Evolutionary conservation across 2,888 invertebrate species (phyloP).

Genomic region (Morpho deidamia): DNA sequence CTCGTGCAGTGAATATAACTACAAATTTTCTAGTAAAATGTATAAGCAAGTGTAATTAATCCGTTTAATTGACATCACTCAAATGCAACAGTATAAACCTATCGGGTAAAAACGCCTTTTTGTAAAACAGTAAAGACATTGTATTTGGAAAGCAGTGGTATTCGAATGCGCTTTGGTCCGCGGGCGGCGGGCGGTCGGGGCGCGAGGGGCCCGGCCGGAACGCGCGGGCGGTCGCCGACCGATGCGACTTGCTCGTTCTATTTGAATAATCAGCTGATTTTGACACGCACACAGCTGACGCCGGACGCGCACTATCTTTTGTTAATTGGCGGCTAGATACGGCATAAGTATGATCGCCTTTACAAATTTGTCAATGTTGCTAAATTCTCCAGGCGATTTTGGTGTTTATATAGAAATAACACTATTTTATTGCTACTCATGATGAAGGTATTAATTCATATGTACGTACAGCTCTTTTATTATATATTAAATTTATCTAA

Average conservation of each 20-base stretch:
- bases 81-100: not conserved
- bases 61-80: no score
- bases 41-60: no score
- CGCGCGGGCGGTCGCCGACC: conserved; percentile 59
- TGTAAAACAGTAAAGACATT: conserved; percentile 2
- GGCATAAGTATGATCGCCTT: conserved; percentile 2
- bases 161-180: conserved; percentile 26
- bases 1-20: no score
- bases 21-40: no score
- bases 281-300: conserved; percentile 77
- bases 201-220: conserved; percentile 33
- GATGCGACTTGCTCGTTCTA: conserved; percentile 65
- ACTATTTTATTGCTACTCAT: not conserved
- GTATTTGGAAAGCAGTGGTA: conserved; percentile 23
- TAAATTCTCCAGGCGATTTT: no score
- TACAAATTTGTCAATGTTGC: not conserved
- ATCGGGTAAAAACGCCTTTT: not conserved
- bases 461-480: not conserved
- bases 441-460: not conserved
- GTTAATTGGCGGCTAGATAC: conserved; percentile 31
- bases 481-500: conserved; percentile 17
- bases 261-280: conserved; percentile 80
- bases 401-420: no score
- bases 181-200: conserved; percentile 26
- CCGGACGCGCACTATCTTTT: conserved; percentile 61